phyloP scores from a whole-genome alignment of 1,140 invertebrate genomes.

The Thalassaphorura encarpata region DNA sequence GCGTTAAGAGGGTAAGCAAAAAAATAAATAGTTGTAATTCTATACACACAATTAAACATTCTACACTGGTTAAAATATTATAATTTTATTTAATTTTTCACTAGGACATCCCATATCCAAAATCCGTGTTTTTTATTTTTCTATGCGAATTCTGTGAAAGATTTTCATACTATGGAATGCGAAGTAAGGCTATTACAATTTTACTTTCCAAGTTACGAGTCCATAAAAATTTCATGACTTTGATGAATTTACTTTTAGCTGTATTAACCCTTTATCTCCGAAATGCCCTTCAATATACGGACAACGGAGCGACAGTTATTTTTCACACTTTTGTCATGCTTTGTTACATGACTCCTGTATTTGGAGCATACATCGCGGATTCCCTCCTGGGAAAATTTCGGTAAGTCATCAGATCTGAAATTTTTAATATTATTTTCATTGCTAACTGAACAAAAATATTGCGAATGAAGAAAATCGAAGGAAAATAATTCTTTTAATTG shows the following conservation, averaged over 20 bases:
- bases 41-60: background rate
- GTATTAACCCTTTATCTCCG: constrained; percentile 69
- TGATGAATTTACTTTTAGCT: constrained; percentile 49
- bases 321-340: constrained; percentile 73
- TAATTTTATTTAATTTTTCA: background rate
- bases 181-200: constrained; percentile 37
- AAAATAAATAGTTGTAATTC: background rate
- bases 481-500: background rate
- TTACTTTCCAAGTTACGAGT: background rate
- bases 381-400: constrained; percentile 73
- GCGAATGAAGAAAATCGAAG: background rate
- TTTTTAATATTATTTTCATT: background rate
- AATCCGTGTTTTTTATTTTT: constrained; percentile 82
- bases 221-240: background rate
- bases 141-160: constrained; percentile 94
- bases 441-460: background rate
- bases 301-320: constrained; percentile 59
- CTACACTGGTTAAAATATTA: background rate
- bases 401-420: constrained; percentile 35
- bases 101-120: constrained; percentile 53
- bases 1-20: background rate
- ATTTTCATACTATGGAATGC: constrained; percentile 92
- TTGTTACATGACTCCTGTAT: constrained; percentile 50
- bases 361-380: constrained; percentile 67
- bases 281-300: constrained; percentile 52